Evolutionary conservation across 2,797 vertebrate species (phyloP).

Genomic region (Acrossocheilus wenchowensis): DNA sequence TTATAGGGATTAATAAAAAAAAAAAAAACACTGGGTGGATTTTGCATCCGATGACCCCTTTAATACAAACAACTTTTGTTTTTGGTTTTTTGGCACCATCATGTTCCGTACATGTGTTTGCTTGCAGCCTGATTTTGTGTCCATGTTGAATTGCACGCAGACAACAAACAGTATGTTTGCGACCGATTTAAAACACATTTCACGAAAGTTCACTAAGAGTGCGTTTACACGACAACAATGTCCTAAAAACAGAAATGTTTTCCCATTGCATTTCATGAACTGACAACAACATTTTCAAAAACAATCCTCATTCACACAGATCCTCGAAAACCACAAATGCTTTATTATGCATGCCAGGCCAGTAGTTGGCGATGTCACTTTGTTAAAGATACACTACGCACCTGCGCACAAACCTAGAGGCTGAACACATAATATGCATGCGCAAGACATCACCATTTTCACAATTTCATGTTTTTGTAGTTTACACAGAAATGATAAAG

Average conservation of each 20-base stretch:
- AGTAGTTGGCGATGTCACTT: neutral
- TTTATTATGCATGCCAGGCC: neutral
- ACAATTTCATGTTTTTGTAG: neutral
- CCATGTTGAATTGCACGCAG: neutral
- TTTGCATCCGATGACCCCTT: too few species aligned
- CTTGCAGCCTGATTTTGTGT: neutral
- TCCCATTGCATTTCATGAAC: neutral
- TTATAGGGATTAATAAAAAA: too few species aligned
- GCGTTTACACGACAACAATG: neutral
- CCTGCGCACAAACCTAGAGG: neutral
- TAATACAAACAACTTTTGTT: too few species aligned
- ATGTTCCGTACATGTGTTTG: too few species aligned
- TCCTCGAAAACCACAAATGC: neutral
- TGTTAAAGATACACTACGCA: neutral
- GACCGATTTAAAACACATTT: neutral
- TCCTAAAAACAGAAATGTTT: neutral
- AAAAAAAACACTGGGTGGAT: too few species aligned
- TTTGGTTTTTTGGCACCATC: too few species aligned
- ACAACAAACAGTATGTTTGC: too few species aligned
- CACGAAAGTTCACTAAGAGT: too few species aligned
- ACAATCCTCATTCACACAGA: neutral
- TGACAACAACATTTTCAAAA: neutral
- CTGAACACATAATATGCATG: neutral
- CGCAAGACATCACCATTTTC: neutral
- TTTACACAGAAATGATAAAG: neutral